Conservation (phyloP, 2,888 invertebrate species). For the Athrips mouffetella region DNA sequence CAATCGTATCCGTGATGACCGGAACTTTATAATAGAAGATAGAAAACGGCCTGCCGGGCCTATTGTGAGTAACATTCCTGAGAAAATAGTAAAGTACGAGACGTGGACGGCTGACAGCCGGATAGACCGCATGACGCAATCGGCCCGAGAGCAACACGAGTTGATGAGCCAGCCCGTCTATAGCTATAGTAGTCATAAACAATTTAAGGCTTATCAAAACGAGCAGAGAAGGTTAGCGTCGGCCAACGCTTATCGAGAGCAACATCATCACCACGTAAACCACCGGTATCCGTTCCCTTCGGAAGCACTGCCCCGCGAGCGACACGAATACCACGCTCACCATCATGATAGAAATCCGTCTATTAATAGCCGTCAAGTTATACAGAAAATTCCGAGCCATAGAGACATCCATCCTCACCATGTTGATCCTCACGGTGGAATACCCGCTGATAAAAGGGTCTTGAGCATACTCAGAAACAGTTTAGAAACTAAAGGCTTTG, state of each 20-base stretch:
- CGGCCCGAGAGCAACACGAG: slow-evolving; percentile 63
- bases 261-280: slow-evolving; percentile 39
- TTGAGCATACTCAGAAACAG: slow-evolving; percentile 84
- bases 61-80: slow-evolving; percentile 70
- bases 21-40: slow-evolving; percentile 63
- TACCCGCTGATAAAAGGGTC: slow-evolving; percentile 84
- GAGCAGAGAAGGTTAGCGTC: slow-evolving; percentile 56
- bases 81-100: slow-evolving; percentile 68
- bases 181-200: slow-evolving; percentile 65
- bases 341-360: slow-evolving; percentile 55
- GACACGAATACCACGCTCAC: slow-evolving; percentile 54
- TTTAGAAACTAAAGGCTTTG: slow-evolving; percentile 80
- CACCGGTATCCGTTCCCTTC: slow-evolving; percentile 54
- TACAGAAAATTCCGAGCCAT: slow-evolving; percentile 62
- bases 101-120: slow-evolving; percentile 66
- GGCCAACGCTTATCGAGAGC: slow-evolving; percentile 51
- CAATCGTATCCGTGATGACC: slow-evolving; percentile 59
- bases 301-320: slow-evolving; percentile 48
- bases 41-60: slow-evolving; percentile 63
- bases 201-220: slow-evolving; percentile 63
- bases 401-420: slow-evolving; percentile 56
- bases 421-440: slow-evolving; percentile 51
- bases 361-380: slow-evolving; percentile 53
- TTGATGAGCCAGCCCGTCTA: slow-evolving; percentile 67
- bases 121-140: slow-evolving; percentile 59